These are phyloP conservation scores for Hipposideros larvatus DNA, from an alignment of 2,797 vertebrate species.

Conservation along the genomic window DNA sequence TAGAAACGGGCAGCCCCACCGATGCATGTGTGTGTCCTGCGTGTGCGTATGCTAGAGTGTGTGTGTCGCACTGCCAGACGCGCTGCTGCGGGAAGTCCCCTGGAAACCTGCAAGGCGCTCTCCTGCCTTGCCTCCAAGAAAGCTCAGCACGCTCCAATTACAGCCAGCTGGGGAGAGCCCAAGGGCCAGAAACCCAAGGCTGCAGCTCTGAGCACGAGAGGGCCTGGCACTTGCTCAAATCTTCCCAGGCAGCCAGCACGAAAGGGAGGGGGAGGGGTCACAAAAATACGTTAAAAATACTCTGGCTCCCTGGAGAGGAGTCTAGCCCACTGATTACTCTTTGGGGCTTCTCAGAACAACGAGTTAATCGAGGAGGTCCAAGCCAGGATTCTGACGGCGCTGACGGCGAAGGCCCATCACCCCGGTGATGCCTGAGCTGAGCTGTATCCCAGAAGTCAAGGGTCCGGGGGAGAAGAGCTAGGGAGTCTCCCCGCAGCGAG, in stretches of 20 bases:
- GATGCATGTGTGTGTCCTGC: neutral
- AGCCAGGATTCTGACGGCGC: neutral
- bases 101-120: neutral
- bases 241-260: neutral
- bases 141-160: neutral
- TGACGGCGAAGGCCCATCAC: neutral
- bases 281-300: neutral
- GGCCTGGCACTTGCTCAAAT: neutral
- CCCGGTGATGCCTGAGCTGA: neutral
- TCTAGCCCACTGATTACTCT: neutral
- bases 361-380: constrained; percentile 56
- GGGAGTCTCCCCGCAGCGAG: neutral
- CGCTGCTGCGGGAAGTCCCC: constrained; percentile 8
- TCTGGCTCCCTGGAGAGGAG: neutral
- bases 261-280: neutral
- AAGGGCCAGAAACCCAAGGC: neutral
- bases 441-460: neutral
- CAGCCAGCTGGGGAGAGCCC: neutral
- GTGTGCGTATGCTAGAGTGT: neutral
- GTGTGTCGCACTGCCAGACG: neutral
- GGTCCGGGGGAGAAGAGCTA: neutral
- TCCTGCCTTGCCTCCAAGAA: neutral
- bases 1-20: neutral
- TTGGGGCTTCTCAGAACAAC: neutral
- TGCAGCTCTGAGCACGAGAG: neutral